phyloP scores from a whole-genome alignment of 2,797 vertebrate genomes.

The Hypotaenidia philippensis region DNA sequence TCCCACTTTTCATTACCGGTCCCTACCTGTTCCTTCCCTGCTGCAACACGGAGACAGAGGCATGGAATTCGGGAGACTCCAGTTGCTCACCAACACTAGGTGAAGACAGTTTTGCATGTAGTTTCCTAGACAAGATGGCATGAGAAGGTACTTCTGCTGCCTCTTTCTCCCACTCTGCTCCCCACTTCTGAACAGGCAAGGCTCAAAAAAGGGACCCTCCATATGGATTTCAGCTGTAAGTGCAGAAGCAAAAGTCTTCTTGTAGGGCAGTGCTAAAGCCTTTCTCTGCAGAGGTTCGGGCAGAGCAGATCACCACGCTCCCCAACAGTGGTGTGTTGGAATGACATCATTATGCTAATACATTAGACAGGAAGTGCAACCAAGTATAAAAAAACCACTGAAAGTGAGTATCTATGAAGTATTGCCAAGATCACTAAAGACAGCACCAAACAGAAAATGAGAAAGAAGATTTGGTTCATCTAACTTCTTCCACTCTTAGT shows the following conservation, averaged over 20 bases:
- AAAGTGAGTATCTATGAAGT: neutral
- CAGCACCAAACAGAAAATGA: neutral
- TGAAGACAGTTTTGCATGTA: neutral
- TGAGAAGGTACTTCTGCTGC: neutral
- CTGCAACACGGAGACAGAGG: neutral
- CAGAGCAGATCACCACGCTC: neutral
- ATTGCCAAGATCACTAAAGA: slow-evolving; percentile 12
- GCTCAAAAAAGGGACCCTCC: neutral
- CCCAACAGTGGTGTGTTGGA: accelerated
- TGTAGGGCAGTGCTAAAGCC: accelerated
- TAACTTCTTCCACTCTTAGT: slow-evolving; percentile 29
- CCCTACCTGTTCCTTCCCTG: neutral
- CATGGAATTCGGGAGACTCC: neutral
- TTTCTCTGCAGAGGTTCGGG: neutral
- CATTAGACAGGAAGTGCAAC: slow-evolving; percentile 39
- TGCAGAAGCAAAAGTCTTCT: neutral
- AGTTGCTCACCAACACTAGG: neutral
- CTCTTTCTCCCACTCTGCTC: neutral
- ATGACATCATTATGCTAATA: slow-evolving; percentile 25
- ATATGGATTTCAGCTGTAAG: neutral
- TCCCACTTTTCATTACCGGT: neutral
- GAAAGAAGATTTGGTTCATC: neutral
- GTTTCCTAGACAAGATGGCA: neutral
- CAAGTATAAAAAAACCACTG: neutral
- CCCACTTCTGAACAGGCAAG: neutral